Evolutionary conservation across 2,113 vertebrate genomes (phyloP).

Genomic region (Ranitomeya variabilis): DNA sequence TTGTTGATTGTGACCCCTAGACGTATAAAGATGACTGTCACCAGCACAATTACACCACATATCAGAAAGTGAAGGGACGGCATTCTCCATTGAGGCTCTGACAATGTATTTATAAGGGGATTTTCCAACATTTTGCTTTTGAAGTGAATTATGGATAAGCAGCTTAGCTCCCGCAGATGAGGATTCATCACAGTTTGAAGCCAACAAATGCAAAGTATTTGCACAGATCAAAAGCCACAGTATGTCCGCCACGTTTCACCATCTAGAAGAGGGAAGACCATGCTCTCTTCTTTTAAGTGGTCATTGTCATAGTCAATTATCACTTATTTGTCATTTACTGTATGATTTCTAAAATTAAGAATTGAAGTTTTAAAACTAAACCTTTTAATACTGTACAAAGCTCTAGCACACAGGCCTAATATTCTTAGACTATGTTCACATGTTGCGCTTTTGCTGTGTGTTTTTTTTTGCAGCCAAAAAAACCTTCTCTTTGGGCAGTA

Average conservation of each 20-base stretch:
- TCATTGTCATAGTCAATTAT: background rate
- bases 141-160: constrained; percentile 48
- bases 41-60: background rate
- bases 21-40: background rate
- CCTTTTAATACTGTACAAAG: background rate
- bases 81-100: background rate
- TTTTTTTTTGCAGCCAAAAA: too few species aligned
- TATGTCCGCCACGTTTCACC: background rate
- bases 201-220: constrained; percentile 8
- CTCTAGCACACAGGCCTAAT: background rate
- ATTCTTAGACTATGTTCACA: too few species aligned
- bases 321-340: background rate
- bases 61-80: background rate
- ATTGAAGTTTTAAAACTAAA: background rate
- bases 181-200: constrained; percentile 22
- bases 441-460: too few species aligned
- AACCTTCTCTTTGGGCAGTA: too few species aligned
- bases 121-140: constrained; percentile 45
- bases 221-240: background rate
- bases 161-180: constrained; percentile 27
- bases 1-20: background rate
- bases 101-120: constrained; percentile 29
- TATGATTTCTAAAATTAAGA: background rate
- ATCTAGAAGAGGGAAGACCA: background rate
- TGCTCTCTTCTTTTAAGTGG: background rate